Percentiles rank a stretch among this genome's conserved stretches.
These are phyloP conservation scores for Dipodomys spectabilis DNA, from an alignment of 2,113 vertebrate genomes.

Conservation along the genomic window DNA sequence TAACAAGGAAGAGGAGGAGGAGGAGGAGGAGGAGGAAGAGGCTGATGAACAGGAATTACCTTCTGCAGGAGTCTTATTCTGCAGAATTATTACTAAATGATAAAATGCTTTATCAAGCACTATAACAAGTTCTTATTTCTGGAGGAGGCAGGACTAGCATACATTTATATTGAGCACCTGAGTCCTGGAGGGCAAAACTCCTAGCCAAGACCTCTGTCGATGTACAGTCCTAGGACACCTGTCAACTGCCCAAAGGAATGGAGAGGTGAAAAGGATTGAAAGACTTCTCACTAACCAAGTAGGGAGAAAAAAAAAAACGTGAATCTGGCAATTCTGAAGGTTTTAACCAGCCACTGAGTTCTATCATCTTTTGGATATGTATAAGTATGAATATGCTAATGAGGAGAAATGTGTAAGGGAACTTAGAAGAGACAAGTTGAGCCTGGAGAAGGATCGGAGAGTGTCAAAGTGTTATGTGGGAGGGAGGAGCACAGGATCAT, in stretches of 20 bases:
- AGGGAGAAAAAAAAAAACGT: slow-evolving; percentile 14
- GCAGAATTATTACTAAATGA: background rate
- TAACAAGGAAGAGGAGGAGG: too few species aligned
- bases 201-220: background rate
- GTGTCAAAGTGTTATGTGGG: background rate
- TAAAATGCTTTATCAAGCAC: background rate
- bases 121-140: background rate
- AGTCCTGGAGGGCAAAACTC: slow-evolving; percentile 6
- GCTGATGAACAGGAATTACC: background rate
- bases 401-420: slow-evolving; percentile 30
- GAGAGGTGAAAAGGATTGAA: background rate
- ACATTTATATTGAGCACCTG: background rate
- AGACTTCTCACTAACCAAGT: background rate
- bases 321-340: background rate
- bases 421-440: slow-evolving; percentile 1
- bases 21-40: too few species aligned
- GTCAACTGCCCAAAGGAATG: background rate
- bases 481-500: background rate
- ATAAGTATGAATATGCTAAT: background rate
- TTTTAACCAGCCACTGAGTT: background rate
- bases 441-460: background rate
- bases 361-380: background rate
- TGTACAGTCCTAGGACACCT: background rate
- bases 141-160: background rate
- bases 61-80: background rate